These are phyloP conservation scores for Acanthacorydalis orientalis DNA, from an alignment of 2,888 invertebrate genomes.

Conservation along the genomic window DNA sequence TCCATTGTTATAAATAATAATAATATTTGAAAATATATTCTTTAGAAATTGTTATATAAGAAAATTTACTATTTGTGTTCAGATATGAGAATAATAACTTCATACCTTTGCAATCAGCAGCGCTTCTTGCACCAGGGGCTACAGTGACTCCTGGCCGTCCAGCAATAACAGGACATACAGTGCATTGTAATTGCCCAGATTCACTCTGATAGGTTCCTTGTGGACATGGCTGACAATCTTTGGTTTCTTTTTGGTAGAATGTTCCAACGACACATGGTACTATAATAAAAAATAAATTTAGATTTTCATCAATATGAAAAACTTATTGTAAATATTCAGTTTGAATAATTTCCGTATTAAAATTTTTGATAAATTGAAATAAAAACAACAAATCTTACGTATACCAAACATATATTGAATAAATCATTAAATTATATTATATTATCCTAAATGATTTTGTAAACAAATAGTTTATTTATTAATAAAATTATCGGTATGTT, in stretches of 20 bases:
- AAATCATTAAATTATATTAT: no score
- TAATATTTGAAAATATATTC: no score
- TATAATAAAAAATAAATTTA: conserved; percentile 24
- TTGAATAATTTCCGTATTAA: not conserved
- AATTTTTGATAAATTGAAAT: not conserved
- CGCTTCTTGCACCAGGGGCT: conserved; percentile 71
- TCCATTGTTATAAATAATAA: no score
- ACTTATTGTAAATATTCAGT: not conserved
- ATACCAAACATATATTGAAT: no score
- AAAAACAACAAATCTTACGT: no score
- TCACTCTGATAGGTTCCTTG: conserved; percentile 89
- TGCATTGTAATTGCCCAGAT: conserved; percentile 76
- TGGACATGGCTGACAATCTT: conserved; percentile 69
- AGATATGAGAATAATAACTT: not conserved
- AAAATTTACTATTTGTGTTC: no score
- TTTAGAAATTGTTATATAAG: no score
- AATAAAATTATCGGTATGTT: no score
- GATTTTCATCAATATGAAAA: no score
- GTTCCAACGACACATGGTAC: conserved; percentile 87
- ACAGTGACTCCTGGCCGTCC: conserved; percentile 82
- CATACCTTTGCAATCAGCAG: conserved; percentile 70
- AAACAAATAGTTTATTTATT: not conserved
- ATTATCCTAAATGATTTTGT: not conserved
- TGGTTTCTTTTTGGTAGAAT: conserved; percentile 58
- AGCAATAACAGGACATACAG: conserved; percentile 75